phyloP scores from a whole-genome alignment of 2,797 vertebrate species.

The Scolopax rusticola region DNA sequence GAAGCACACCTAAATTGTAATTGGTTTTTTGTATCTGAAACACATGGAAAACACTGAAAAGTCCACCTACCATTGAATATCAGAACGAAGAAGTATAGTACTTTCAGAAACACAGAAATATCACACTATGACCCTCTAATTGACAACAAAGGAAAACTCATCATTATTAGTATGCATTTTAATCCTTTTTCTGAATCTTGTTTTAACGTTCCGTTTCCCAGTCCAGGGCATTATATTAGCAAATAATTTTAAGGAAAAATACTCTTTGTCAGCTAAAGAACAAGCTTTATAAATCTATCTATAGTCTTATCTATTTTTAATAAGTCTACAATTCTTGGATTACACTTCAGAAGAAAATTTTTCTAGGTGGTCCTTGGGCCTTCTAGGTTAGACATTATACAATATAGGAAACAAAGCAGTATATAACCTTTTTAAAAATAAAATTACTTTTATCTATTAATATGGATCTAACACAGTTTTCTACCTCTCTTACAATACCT shows the following conservation, averaged over 20 bases:
- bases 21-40: background rate
- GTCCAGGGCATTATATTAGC: background rate
- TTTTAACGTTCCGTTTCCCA: background rate
- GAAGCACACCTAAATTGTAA: background rate
- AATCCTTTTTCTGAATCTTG: background rate
- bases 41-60: background rate
- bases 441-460: background rate
- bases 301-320: background rate
- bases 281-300: background rate
- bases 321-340: background rate
- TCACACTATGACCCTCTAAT: background rate
- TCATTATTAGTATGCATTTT: background rate
- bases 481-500: background rate
- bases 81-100: background rate
- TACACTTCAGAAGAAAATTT: background rate
- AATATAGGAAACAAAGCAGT: background rate
- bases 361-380: background rate
- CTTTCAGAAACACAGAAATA: background rate
- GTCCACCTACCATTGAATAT: background rate
- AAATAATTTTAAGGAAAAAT: background rate
- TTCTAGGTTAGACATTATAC: background rate
- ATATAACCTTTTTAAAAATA: too few species aligned
- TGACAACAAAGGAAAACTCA: background rate
- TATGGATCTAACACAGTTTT: background rate
- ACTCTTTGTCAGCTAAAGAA: background rate